Base-by-base conservation (phyloP, 2,888 invertebrate genomes). In the Operophtera brumata region DNA sequence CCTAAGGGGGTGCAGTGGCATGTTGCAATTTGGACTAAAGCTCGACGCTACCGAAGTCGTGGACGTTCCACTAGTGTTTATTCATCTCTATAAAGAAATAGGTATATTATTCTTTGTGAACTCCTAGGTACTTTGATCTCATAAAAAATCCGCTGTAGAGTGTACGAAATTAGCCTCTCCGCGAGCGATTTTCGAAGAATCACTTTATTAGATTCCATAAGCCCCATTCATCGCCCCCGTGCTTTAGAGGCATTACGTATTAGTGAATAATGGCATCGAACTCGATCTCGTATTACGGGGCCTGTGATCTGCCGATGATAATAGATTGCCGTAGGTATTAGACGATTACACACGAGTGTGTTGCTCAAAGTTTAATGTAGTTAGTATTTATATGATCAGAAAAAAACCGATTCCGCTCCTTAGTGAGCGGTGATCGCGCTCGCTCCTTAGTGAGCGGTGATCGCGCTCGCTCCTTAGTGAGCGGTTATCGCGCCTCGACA, bases 181-280 rank as follows among this genome's bases (percentile, higher is more conserved):
- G 71, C 61, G 64, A 70, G 71, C 75, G 73, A 75, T 75, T 70
- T 70, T 59, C 72, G 67, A 80, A 83, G 85, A 85, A 86, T 84
- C 80, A 82, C 81, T 86, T 86, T 88, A 89, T 89, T 88, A 86
- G 87, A 88, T 88, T 89, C 86, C 84, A 70, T 84, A 85, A 86
- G 82, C 86, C 67, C 84, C 80, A 86, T 88, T 87, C 87, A 86
- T 76, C 82, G 75, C 82, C 84, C 84, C 79, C 76, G 78, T 69
- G 75, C 78, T 84, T 83, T 86, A 86, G 81, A 80, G 72, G 75
- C 62, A 70, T 79, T 67, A 71, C 77, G 84, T 83, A 87, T 87
- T 86, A 87, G 81, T 69, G 84, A 81, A 84, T 88, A 86, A 86
- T 87, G 80, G 80, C 81, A 87, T 82, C 78, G 85, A 83, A 82